Percentiles rank a stretch among this genome's conserved stretches.
Evolutionary conservation across 2,888 invertebrate species (phyloP).

Genomic region (Drosophila austrosaltans): DNA sequence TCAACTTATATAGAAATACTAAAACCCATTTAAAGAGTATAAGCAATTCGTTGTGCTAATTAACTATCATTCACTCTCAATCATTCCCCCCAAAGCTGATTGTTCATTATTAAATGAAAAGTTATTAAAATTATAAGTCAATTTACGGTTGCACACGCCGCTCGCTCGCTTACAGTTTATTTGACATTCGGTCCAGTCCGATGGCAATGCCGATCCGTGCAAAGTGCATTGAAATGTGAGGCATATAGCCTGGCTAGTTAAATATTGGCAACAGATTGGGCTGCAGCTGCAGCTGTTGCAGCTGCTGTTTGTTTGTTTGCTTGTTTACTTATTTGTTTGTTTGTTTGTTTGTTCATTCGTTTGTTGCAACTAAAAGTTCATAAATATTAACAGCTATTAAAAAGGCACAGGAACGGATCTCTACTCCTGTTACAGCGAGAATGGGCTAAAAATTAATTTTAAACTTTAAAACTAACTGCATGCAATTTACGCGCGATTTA

Average conservation of each 20-base stretch:
- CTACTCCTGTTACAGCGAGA: constrained; percentile 24
- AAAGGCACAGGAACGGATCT: constrained; percentile 31
- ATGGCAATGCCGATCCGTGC: constrained; percentile 22
- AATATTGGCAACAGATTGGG: constrained; percentile 64
- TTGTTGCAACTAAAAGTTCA: constrained; percentile 59
- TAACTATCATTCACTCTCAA: too few relatives aligned
- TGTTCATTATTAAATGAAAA: constrained; percentile 39
- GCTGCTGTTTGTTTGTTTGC: constrained; percentile 30
- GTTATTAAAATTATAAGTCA: constrained; percentile 62
- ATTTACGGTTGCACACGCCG: constrained; percentile 40
- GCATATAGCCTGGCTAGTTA: constrained; percentile 57
- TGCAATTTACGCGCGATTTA: constrained; percentile 65
- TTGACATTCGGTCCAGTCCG: constrained; percentile 12
- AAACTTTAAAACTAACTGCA: constrained; percentile 70
- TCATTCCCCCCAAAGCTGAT: too few relatives aligned
- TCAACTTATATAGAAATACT: too few relatives aligned
- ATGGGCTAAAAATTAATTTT: constrained; percentile 64
- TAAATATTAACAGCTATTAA: constrained; percentile 78
- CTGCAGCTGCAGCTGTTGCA: constrained; percentile 23
- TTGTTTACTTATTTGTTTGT: constrained; percentile 38
- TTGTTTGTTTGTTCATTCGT: constrained; percentile 39
- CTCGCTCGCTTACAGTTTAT: constrained; percentile 23
- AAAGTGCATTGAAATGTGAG: constrained; percentile 45
- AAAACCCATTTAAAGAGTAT: too few relatives aligned
- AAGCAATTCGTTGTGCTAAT: too few relatives aligned